Evolutionary conservation across 2,797 vertebrate genomes (phyloP), one percentile per base, ranked within the genome.

Genomic region (Emydoidea blandingii): DNA sequence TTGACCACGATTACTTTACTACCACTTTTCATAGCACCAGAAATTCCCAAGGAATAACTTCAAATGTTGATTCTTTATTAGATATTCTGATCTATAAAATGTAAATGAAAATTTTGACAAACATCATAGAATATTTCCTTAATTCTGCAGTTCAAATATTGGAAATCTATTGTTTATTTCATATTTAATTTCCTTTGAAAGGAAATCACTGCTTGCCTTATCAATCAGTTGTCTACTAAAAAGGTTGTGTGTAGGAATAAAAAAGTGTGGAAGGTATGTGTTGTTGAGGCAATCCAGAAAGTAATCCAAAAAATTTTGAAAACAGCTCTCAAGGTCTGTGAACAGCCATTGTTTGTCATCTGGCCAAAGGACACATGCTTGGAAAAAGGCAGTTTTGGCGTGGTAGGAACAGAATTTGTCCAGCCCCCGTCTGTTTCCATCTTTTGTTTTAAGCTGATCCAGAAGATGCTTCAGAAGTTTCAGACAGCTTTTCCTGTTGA

Each of bases 391-490:
- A 23, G 98, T 98, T 97, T 98, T 98, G 80, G 97, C 81, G 0
- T 98, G 97, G 9, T 98, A 98, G 0, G 98, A 98, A 88, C 85
- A 98, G 88, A 98, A 96, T 57, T 97, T 96, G 15, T 96, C 90
- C 85, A 98, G 1, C 34, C 94, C 47, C 83, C 95, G 97, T 27
- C 2, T 81, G 12, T 87, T 76, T 59, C 91, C 15, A 21, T 97
- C 2, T 83, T 96, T 97, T 56, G 94, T 96, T 95, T 98, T 98
- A 83, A 98, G 97, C 91, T 93, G 88, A 56, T 98, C 97, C 88
- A 98, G 85, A 74, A 98, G 97, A 89, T 96, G 96, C 86, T 98
- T 98, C 96, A 98, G 93, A 90, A 98, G 96, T 90, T 98, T 98
- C 92, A 98, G 98, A 92, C 98, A 98, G 2, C 86, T 44, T 95